phyloP scores from a whole-genome alignment of 2,888 invertebrate genomes.

The Drosophila nigritarsus region DNA sequence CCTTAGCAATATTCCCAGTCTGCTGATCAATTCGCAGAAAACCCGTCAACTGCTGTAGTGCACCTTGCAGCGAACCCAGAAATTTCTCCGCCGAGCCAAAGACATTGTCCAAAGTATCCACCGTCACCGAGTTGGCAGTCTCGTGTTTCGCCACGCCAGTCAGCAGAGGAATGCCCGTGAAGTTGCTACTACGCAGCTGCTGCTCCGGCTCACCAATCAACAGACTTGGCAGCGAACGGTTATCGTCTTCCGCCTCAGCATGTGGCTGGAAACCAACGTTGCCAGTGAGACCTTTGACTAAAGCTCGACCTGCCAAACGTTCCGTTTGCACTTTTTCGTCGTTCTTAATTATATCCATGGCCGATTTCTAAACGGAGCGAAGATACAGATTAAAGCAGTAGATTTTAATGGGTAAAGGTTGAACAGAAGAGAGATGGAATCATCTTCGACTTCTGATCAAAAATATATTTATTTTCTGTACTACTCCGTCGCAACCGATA shows the following conservation, averaged over 20 bases:
- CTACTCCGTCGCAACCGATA: too few species aligned
- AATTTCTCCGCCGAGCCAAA: constrained; percentile 82
- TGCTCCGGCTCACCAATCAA: constrained; percentile 88
- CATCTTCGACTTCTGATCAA: neutral
- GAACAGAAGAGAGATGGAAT: too few species aligned
- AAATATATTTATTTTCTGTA: neutral
- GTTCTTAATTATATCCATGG: constrained; percentile 83
- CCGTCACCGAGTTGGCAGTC: constrained; percentile 85
- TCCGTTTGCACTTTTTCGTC: constrained; percentile 87
- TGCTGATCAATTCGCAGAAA: constrained; percentile 79
- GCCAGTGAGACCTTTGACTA: constrained; percentile 88
- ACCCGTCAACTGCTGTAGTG: constrained; percentile 69
- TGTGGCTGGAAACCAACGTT: constrained; percentile 88
- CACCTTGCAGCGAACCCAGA: constrained; percentile 74
- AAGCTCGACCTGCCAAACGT: constrained; percentile 87
- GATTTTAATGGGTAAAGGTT: neutral
- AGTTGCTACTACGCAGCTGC: constrained; percentile 86
- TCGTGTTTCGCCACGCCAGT: constrained; percentile 91
- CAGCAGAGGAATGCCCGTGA: constrained; percentile 88
- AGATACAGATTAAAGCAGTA: neutral
- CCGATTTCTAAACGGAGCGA: constrained; percentile 71
- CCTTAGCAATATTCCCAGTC: constrained; percentile 78
- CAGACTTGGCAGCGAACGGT: constrained; percentile 89
- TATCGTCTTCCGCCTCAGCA: constrained; percentile 89
- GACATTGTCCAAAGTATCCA: constrained; percentile 73